Evolutionary conservation across 2,888 invertebrate genomes (phyloP).

Genomic region (Cheilosia soror): DNA sequence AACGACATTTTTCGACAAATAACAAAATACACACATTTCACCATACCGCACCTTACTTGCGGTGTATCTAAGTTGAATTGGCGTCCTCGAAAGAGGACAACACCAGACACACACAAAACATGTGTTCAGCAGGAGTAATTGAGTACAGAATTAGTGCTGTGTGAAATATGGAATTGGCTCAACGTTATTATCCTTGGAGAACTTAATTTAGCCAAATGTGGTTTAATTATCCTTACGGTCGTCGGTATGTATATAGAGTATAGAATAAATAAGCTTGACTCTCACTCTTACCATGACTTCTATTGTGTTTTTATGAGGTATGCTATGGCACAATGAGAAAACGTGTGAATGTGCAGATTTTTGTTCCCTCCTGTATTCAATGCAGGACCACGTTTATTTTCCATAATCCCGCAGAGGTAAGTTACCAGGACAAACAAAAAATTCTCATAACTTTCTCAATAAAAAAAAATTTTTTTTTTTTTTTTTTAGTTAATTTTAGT

Average conservation of each 20-base stretch:
- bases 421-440: neutral
- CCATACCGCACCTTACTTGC: too few species aligned
- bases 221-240: slow-evolving; percentile 52
- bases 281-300: neutral
- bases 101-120: too few species aligned
- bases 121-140: slow-evolving; percentile 20
- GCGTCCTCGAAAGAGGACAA: too few species aligned
- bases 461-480: slow-evolving; percentile 39
- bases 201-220: slow-evolving; percentile 55
- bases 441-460: slow-evolving; percentile 52
- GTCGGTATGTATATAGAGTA: neutral
- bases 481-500: slow-evolving; percentile 46
- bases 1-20: too few species aligned
- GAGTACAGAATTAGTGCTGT: slow-evolving; percentile 44
- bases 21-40: too few species aligned
- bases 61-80: too few species aligned
- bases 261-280: slow-evolving; percentile 15
- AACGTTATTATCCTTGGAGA: slow-evolving; percentile 35
- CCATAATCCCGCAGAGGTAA: slow-evolving; percentile 21
- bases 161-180: slow-evolving; percentile 51
- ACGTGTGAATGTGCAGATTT: slow-evolving; percentile 29
- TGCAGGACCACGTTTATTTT: slow-evolving; percentile 46
- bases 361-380: slow-evolving; percentile 21
- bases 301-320: slow-evolving; percentile 16
- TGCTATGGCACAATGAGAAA: neutral